Evolutionary conservation across 1,140 invertebrate species (phyloP).

Genomic region (Trachelipus rathkii): DNA sequence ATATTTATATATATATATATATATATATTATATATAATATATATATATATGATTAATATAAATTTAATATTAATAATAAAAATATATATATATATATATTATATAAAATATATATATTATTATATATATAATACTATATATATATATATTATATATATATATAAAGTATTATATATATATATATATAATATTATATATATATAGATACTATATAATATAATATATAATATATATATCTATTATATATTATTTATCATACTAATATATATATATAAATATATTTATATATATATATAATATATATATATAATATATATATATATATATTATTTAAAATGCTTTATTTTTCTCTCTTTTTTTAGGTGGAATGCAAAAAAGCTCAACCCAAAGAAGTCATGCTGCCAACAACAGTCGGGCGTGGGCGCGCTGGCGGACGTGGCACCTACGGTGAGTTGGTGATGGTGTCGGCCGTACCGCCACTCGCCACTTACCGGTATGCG

Average conservation of each 20-base stretch:
- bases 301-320: too few relatives aligned
- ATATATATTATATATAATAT: neutral
- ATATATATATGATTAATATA: neutral
- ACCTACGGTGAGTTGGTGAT: conserved; percentile 90
- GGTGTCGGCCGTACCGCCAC: conserved; percentile 59
- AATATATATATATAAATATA: too few relatives aligned
- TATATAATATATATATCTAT: too few relatives aligned
- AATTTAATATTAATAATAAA: neutral
- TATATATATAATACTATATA: too few relatives aligned
- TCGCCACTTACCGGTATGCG: conserved; percentile 58
- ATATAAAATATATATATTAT: too few relatives aligned
- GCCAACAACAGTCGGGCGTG: conserved; percentile 87
- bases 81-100: too few relatives aligned
- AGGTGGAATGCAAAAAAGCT: conserved; percentile 99
- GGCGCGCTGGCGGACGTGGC: conserved; percentile 81
- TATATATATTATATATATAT: too few relatives aligned
- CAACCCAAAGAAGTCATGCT: conserved; percentile 99
- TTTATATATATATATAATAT: too few relatives aligned
- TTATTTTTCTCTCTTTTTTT: conserved; percentile 41
- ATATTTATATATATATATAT: conserved; percentile 1
- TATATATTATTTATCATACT: too few relatives aligned
- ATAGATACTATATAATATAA: too few relatives aligned
- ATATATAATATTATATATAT: too few relatives aligned
- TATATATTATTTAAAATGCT: conserved; percentile 4
- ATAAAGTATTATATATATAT: too few relatives aligned